A percentile compares a stretch with the other conserved stretches of the same genome.
Conservation (phyloP, 2,888 invertebrate genomes). For the Calliopum simillimum region DNA sequence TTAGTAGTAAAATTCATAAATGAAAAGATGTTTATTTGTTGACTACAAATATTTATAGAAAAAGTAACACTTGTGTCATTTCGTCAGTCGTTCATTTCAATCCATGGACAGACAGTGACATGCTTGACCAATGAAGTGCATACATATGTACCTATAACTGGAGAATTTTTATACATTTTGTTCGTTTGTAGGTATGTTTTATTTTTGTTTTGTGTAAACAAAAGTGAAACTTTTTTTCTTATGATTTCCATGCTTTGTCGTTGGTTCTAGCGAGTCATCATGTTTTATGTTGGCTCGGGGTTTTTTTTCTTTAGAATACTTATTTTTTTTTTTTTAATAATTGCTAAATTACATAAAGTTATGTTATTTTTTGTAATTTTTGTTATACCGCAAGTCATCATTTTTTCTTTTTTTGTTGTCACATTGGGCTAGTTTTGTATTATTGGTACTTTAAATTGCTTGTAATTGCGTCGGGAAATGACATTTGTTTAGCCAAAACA, state of each 20-base stretch:
- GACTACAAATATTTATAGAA: constrained; percentile 61
- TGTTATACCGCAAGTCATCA: constrained; percentile 14
- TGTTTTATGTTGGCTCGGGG: not conserved
- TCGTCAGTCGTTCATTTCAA: not conserved
- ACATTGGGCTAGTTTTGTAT: not conserved
- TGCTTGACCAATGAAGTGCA: constrained; percentile 18
- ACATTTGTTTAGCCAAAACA: constrained; percentile 2
- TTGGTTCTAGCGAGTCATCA: constrained; percentile 10
- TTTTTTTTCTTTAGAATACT: not conserved
- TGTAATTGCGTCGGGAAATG: constrained; percentile 26
- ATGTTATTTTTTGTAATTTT: not conserved
- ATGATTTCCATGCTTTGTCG: not conserved
- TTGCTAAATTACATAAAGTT: constrained; percentile 33
- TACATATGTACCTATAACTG: not conserved
- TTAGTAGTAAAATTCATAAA: constrained; percentile 19
- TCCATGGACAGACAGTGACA: not conserved
- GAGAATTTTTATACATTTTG: too few species aligned
- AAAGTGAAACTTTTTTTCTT: too few species aligned
- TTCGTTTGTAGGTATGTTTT: too few species aligned
- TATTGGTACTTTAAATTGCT: constrained; percentile 4
- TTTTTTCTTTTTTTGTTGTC: not conserved
- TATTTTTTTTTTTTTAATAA: constrained; percentile 28
- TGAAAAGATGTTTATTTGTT: constrained; percentile 55
- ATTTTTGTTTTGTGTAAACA: too few species aligned
- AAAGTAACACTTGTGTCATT: constrained; percentile 56